Conservation (phyloP, 2,888 invertebrate species). For the Stegana nigrithorax region DNA sequence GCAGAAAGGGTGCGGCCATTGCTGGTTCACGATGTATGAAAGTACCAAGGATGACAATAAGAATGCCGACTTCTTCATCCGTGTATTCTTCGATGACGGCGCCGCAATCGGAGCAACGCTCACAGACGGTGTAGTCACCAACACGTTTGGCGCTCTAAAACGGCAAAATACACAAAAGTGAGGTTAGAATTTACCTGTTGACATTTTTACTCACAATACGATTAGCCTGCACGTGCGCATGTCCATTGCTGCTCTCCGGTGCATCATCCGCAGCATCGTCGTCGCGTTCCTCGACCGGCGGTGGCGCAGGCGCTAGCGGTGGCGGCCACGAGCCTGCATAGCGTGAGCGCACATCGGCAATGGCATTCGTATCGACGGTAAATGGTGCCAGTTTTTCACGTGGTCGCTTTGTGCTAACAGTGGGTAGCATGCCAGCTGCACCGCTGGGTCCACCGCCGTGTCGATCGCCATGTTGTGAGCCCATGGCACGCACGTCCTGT, state of each 20-base stretch:
- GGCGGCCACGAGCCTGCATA: conserved; percentile 72
- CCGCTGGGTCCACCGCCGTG: conserved; percentile 8
- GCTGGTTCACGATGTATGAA: conserved; percentile 97
- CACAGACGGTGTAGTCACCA: conserved; percentile 79
- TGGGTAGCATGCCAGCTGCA: conserved; percentile 34
- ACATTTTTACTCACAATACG: conserved; percentile 40
- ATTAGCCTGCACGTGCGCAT: conserved; percentile 41
- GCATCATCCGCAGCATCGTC: conserved; percentile 55
- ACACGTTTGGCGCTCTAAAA: conserved; percentile 73
- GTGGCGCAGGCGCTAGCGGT: conserved; percentile 58
- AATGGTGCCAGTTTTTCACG: conserved; percentile 72
- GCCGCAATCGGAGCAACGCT: conserved; percentile 87
- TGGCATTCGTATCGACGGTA: conserved; percentile 71
- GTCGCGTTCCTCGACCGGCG: conserved; percentile 55
- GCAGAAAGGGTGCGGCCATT: conserved; percentile 92
- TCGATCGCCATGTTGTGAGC: conserved; percentile 9
- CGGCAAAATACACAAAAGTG: neutral
- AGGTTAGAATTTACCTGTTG: neutral
- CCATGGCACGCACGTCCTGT: conserved; percentile 42
- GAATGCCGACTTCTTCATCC: conserved; percentile 95
- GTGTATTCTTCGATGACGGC: conserved; percentile 90
- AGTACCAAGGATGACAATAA: conserved; percentile 93
- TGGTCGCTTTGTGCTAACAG: conserved; percentile 70
- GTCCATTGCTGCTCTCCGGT: conserved; percentile 50
- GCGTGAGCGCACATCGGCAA: conserved; percentile 70